Conservation (phyloP, 2,113 vertebrate genomes). For the Gracilinanus agilis region DNA sequence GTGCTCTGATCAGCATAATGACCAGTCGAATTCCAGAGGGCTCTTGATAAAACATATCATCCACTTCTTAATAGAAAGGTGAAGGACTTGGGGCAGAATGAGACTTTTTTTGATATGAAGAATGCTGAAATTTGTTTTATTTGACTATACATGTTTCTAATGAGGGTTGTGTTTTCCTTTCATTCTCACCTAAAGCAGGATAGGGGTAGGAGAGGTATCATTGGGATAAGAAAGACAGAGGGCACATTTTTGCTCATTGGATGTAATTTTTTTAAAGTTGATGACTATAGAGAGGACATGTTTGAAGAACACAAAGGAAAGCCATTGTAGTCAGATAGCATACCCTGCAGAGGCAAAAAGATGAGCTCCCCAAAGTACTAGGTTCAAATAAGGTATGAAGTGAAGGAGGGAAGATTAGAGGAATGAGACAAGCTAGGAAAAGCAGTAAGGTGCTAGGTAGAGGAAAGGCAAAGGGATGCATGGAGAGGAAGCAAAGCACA, state of each 20-base stretch:
- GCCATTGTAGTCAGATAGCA: neutral
- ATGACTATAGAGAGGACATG: neutral
- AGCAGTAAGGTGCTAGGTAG: neutral
- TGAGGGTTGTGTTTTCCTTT: neutral
- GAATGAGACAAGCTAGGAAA: neutral
- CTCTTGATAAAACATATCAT: neutral
- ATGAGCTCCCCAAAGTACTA: neutral
- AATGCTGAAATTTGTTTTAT: neutral
- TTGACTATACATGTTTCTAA: neutral
- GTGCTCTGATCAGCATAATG: neutral
- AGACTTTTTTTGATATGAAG: neutral
- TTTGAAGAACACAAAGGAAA: constrained; percentile 9
- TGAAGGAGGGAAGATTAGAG: neutral
- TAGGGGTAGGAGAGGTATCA: no score
- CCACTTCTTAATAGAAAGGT: neutral
- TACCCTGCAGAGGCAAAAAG: neutral
- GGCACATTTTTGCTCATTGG: neutral
- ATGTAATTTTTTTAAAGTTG: neutral
- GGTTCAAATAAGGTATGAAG: neutral
- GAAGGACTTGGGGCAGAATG: neutral
- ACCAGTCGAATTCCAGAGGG: neutral
- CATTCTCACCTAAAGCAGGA: neutral
- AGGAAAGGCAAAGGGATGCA: neutral
- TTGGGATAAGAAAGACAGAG: neutral
- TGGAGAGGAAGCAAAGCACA: neutral